Evolutionary conservation across 2,797 vertebrate genomes (phyloP).

Genomic region (Paramormyrops hopkinsi): DNA sequence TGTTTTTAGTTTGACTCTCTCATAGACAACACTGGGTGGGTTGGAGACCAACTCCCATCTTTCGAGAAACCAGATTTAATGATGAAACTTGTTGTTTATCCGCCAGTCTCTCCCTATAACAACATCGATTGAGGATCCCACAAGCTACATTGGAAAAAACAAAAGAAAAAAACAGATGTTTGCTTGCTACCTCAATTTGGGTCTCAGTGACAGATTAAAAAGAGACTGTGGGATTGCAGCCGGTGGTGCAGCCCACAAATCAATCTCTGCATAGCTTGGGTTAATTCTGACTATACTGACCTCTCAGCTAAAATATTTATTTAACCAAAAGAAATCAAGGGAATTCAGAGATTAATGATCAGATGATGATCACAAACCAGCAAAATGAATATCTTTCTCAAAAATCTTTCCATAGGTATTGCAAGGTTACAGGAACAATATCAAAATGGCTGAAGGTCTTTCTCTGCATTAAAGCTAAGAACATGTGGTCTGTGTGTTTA

Average conservation of each 20-base stretch:
- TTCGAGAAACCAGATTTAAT: constrained; percentile 36
- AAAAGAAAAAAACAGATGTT: not conserved
- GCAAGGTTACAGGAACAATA: not conserved
- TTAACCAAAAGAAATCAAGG: not conserved
- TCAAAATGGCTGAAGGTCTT: not conserved
- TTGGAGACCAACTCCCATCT: not conserved
- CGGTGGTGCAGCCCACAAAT: not conserved
- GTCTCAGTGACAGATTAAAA: not conserved
- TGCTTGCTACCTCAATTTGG: constrained; percentile 25
- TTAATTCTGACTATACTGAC: not conserved
- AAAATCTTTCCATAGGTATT: not conserved
- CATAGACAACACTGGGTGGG: not conserved
- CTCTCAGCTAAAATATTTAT: not conserved
- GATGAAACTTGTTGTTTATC: constrained; percentile 26
- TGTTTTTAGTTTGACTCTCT: not conserved
- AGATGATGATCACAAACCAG: not conserved
- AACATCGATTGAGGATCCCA: constrained; percentile 25
- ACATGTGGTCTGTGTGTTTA: not conserved
- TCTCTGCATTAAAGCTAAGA: not conserved
- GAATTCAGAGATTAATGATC: not conserved
- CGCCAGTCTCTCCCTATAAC: constrained; percentile 28
- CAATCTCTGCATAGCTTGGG: not conserved
- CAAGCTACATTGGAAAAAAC: constrained; percentile 3
- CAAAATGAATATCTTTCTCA: not conserved
- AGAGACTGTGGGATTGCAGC: constrained; percentile 7